These are phyloP conservation scores for Odontophorus gujanensis DNA, from an alignment of 2,113 vertebrate genomes.

Conservation along the genomic window DNA sequence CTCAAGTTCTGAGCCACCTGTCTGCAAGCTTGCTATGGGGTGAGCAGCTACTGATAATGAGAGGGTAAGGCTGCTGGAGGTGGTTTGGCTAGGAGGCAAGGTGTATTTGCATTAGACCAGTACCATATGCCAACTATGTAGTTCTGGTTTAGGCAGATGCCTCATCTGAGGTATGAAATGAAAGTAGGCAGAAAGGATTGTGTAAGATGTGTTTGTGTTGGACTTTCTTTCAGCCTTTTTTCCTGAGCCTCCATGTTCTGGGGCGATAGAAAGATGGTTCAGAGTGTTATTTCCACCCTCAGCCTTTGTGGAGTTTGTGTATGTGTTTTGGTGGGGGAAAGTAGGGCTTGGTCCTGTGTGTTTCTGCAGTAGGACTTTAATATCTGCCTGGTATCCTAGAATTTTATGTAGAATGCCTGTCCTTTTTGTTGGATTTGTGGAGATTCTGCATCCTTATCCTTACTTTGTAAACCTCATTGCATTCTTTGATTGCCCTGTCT, in stretches of 20 bases:
- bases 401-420: not conserved
- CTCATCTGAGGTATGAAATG: not conserved
- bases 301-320: not conserved
- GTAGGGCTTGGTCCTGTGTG: fast-evolving
- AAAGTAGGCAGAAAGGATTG: not conserved
- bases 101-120: not conserved
- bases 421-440: not conserved
- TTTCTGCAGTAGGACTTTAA: not conserved
- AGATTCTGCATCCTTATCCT: not conserved
- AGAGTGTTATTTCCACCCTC: not conserved
- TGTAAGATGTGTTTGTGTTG: not conserved
- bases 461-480: not conserved
- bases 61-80: not conserved
- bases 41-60: not conserved
- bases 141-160: not conserved
- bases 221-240: not conserved
- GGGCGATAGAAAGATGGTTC: not conserved
- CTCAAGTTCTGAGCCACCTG: not conserved
- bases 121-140: fast-evolving
- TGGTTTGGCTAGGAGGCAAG: not conserved
- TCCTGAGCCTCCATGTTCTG: not conserved
- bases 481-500: not conserved
- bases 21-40: not conserved
- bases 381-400: not conserved
- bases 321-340: not conserved